Conservation (phyloP, 2,113 vertebrate species). For the Clarias gariepinus region DNA sequence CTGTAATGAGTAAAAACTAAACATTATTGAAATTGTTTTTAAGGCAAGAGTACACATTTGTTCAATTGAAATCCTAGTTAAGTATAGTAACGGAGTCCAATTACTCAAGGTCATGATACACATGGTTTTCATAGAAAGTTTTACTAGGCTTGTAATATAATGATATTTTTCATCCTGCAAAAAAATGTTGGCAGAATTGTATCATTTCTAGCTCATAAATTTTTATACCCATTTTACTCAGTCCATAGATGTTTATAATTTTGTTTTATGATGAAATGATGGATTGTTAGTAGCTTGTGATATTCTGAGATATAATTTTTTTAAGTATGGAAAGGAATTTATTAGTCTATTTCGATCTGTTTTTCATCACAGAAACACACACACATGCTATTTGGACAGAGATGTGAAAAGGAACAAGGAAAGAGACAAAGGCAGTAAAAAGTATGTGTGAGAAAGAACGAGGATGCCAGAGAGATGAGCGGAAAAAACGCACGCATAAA, state of each 20-base stretch:
- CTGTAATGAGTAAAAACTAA: neutral
- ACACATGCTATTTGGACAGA: conserved; percentile 33
- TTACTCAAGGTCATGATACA: neutral
- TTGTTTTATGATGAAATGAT: neutral
- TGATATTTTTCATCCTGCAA: neutral
- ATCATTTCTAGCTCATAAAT: conserved; percentile 6
- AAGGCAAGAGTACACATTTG: neutral
- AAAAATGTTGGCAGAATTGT: neutral
- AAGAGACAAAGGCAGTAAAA: conserved; percentile 15
- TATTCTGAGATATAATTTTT: neutral
- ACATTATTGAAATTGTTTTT: neutral
- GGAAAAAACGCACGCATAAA: conserved; percentile 35
- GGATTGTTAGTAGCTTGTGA: neutral
- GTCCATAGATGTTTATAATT: neutral
- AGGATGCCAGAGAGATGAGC: conserved; percentile 27
- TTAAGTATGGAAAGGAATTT: neutral
- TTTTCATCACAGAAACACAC: conserved; percentile 24
- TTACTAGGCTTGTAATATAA: neutral
- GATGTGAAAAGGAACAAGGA: conserved; percentile 23
- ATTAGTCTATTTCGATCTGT: conserved; percentile 5
- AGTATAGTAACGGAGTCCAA: neutral
- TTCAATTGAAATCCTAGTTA: neutral
- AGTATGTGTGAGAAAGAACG: conserved; percentile 17
- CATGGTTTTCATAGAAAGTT: neutral
- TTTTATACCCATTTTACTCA: neutral